Evolutionary conservation across 2,888 invertebrate genomes (phyloP).

Genomic region (Drosophila nr. perissopoda): DNA sequence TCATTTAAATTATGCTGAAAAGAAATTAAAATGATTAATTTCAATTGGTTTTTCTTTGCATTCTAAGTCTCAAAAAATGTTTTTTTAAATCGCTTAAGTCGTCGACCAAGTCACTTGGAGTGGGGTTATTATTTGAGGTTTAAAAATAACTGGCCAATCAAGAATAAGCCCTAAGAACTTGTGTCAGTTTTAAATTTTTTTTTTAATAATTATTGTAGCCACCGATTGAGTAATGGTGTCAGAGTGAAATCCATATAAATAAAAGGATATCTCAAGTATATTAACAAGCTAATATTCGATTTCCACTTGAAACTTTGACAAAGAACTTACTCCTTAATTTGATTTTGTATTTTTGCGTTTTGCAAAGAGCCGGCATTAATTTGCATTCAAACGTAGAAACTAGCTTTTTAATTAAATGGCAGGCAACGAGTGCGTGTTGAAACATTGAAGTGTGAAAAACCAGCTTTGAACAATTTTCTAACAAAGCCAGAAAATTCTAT

Average conservation of each 20-base stretch:
- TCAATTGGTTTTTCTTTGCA: background rate
- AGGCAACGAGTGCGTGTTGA: conserved; percentile 20
- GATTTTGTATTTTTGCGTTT: background rate
- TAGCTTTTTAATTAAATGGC: conserved; percentile 49
- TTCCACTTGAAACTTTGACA: background rate
- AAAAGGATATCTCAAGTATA: background rate
- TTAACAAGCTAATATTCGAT: background rate
- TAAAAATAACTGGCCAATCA: background rate
- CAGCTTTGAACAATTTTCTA: conserved; percentile 46
- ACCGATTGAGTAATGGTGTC: background rate
- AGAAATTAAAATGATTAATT: background rate
- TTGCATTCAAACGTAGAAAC: conserved; percentile 29
- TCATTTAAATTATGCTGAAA: conserved; percentile 4
- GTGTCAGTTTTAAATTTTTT: background rate
- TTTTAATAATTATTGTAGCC: background rate
- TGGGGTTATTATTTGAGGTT: background rate
- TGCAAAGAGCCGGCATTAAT: conserved; percentile 26
- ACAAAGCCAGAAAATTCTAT: conserved; percentile 23
- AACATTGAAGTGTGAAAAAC: conserved; percentile 40
- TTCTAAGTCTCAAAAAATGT: background rate
- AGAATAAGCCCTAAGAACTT: background rate
- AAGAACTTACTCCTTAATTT: background rate
- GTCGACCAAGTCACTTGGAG: background rate
- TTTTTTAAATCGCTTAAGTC: background rate
- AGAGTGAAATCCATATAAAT: background rate